Conservation (phyloP, 2,113 vertebrate species). For the Heliornis fulica region DNA sequence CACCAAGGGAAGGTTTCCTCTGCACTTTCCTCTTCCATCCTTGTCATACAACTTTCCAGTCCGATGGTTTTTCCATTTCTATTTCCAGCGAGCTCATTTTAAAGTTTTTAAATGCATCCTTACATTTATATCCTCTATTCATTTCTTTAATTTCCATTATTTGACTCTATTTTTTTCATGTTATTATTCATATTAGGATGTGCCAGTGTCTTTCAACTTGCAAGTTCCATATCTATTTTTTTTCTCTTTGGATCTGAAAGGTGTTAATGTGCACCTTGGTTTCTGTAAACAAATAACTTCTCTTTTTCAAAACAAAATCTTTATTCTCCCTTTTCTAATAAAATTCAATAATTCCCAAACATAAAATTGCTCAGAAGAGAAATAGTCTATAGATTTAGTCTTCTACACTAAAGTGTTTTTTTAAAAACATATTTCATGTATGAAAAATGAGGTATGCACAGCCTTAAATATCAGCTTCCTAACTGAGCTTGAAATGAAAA, state of each 20-base stretch:
- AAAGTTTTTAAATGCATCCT: not conserved
- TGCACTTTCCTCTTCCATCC: not conserved
- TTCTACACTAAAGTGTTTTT: not conserved
- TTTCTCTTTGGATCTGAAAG: not conserved
- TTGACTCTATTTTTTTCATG: not conserved
- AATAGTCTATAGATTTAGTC: not conserved
- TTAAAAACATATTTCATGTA: not conserved
- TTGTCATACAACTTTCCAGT: slow-evolving; percentile 22
- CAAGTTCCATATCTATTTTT: not conserved
- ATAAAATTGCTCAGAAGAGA: not conserved
- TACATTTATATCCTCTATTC: not conserved
- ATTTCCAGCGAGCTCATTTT: slow-evolving; percentile 45
- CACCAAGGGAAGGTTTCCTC: not conserved
- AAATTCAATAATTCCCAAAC: not conserved
- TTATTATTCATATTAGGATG: not conserved
- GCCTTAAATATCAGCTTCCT: not conserved
- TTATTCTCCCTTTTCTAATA: not conserved
- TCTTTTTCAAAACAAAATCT: not conserved
- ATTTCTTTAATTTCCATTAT: not conserved
- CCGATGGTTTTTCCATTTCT: slow-evolving; percentile 46
- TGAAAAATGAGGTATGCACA: not conserved
- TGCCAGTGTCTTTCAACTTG: not conserved
- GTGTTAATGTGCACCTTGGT: not conserved
- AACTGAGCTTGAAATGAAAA: not conserved
- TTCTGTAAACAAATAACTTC: not conserved